phyloP scores from a whole-genome alignment of 64 coral and sea anemone genomes.

The Anthopleura sola region DNA sequence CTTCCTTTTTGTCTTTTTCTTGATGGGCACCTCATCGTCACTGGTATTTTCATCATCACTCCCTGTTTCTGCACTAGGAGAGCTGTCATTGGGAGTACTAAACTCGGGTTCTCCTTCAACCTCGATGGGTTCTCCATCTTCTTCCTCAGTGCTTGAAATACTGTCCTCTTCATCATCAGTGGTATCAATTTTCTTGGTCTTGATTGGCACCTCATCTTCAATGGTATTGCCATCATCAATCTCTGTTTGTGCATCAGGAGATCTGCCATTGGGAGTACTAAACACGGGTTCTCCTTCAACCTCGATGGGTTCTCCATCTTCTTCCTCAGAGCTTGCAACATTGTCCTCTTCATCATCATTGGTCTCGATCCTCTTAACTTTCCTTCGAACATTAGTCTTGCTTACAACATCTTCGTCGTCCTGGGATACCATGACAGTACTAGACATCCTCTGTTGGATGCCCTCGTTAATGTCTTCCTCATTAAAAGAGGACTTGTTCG shows the following conservation, averaged over 20 bases:
- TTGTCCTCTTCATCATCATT: slow-evolving; percentile 5
- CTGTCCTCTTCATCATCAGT: slow-evolving; percentile 1
- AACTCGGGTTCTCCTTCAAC: too few relatives aligned
- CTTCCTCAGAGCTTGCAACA: neutral
- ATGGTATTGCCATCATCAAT: neutral
- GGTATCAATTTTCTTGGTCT: neutral
- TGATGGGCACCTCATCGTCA: neutral
- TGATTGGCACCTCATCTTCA: neutral
- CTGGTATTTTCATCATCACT: neutral
- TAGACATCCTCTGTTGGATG: neutral
- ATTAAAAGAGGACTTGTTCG: neutral
- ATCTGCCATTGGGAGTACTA: neutral
- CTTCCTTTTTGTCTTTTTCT: neutral
- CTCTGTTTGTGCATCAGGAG: neutral
- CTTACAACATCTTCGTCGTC: neutral
- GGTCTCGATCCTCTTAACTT: neutral
- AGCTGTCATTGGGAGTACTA: neutral
- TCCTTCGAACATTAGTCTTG: neutral
- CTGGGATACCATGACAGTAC: neutral
- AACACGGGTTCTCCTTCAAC: too few relatives aligned
- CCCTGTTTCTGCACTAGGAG: neutral
- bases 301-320: too few relatives aligned
- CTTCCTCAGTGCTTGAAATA: neutral
- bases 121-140: too few relatives aligned
- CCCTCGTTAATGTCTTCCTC: neutral